These are phyloP conservation scores for Porites cylindrica DNA, from an alignment of 92 coral and sea anemone genomes.

Conservation along the genomic window DNA sequence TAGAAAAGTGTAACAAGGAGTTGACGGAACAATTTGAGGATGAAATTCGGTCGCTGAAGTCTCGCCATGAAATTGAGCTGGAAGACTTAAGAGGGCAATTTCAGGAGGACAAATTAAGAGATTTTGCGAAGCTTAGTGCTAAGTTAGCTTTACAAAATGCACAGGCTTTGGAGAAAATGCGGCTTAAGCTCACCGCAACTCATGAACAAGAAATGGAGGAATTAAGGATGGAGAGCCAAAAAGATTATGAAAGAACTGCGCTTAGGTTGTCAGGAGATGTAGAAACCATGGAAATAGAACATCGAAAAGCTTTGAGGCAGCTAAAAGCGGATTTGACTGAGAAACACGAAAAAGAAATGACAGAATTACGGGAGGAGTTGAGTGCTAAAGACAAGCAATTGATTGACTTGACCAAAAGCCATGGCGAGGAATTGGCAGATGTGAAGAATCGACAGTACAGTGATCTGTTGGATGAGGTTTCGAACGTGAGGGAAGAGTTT, in stretches of 20 bases:
- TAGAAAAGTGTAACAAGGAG: slow-evolving; percentile 52
- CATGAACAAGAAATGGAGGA: slow-evolving; percentile 90
- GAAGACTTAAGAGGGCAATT: slow-evolving; percentile 77
- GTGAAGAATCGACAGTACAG: slow-evolving; percentile 82
- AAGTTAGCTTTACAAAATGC: slow-evolving; percentile 81
- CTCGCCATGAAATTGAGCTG: slow-evolving; percentile 81
- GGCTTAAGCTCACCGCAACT: slow-evolving; percentile 61
- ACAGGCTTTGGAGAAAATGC: slow-evolving; percentile 78
- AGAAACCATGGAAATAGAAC: slow-evolving; percentile 80
- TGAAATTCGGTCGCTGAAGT: slow-evolving; percentile 62
- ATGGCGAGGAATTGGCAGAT: slow-evolving; percentile 66
- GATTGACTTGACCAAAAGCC: slow-evolving; percentile 67
- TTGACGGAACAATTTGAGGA: slow-evolving; percentile 62
- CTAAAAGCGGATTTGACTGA: slow-evolving; percentile 70
- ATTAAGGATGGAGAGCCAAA: slow-evolving; percentile 88
- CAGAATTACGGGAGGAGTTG: slow-evolving; percentile 71
- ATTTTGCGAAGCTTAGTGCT: slow-evolving; percentile 78
- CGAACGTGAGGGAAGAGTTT: slow-evolving; percentile 90
- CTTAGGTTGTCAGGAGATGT: slow-evolving; percentile 83
- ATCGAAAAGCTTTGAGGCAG: slow-evolving; percentile 70
- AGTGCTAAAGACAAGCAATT: slow-evolving; percentile 71
- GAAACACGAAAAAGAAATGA: slow-evolving; percentile 70
- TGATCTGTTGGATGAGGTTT: slow-evolving; percentile 91
- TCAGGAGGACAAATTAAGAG: slow-evolving; percentile 81
- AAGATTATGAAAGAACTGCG: slow-evolving; percentile 86